These are phyloP conservation scores for Odontamblyopus rebecca DNA, from an alignment of 2,797 vertebrate species.

Conservation along the genomic window DNA sequence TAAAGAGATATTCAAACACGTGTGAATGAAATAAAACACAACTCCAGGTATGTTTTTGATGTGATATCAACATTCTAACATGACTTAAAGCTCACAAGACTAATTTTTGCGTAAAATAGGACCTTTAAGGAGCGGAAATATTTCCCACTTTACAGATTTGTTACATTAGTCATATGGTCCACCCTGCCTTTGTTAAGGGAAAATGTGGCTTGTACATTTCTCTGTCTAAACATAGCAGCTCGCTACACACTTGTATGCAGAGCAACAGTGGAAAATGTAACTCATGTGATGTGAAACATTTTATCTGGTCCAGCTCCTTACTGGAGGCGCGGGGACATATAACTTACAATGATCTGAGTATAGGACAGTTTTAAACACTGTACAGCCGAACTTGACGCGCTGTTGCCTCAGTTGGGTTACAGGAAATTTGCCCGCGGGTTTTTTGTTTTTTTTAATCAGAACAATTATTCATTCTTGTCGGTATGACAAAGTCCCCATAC, in stretches of 20 bases:
- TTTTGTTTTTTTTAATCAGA: neutral
- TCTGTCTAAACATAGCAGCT: constrained; percentile 36
- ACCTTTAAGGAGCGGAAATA: neutral
- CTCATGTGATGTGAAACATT: constrained; percentile 45
- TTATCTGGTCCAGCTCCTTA: constrained; percentile 18
- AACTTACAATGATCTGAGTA: neutral
- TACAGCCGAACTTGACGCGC: neutral
- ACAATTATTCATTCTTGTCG: neutral
- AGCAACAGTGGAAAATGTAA: constrained; percentile 50
- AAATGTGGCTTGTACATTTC: constrained; percentile 39
- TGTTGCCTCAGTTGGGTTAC: neutral
- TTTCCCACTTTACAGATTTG: neutral
- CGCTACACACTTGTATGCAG: constrained; percentile 22
- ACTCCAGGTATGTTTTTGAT: too few relatives aligned
- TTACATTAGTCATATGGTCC: constrained; percentile 1
- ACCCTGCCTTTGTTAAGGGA: neutral
- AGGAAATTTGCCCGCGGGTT: neutral
- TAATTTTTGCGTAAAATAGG: too few relatives aligned
- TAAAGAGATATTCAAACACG: too few relatives aligned
- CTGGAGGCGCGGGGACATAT: neutral
- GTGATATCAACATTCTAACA: too few relatives aligned
- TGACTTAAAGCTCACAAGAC: too few relatives aligned
- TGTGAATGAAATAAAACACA: too few relatives aligned
- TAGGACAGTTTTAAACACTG: neutral
- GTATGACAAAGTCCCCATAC: neutral